Percentiles rank a stretch among this genome's conserved stretches.
Evolutionary conservation across 1,140 invertebrate species (phyloP).

Genomic region (Caenorhabditis briggsae): DNA sequence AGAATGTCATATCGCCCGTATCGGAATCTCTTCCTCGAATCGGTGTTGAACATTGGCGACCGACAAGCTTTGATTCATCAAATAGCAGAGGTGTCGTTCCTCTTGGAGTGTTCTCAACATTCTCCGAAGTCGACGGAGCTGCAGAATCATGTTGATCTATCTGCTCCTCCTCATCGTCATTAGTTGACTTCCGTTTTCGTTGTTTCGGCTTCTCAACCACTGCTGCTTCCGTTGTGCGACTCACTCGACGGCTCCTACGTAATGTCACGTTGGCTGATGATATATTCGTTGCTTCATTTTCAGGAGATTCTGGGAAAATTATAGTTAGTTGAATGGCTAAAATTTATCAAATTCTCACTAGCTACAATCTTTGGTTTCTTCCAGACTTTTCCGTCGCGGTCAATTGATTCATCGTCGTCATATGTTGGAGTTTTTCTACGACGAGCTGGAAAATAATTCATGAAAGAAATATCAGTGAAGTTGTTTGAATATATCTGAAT

Average conservation of each 20-base stretch:
- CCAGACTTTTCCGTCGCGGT: slow-evolving; percentile 4
- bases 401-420: background rate
- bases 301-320: slow-evolving; percentile 16
- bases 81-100: background rate
- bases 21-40: background rate
- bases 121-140: background rate
- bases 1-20: background rate
- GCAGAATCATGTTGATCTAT: background rate
- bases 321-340: background rate
- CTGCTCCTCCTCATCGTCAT: background rate
- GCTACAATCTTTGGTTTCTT: slow-evolving; percentile 18
- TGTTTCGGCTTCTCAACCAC: background rate
- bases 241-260: background rate
- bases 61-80: slow-evolving; percentile 12
- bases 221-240: background rate
- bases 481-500: background rate
- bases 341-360: background rate
- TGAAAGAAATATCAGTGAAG: background rate
- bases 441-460: background rate
- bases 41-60: background rate
- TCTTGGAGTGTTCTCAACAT: background rate
- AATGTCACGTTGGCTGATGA: slow-evolving; percentile 1
- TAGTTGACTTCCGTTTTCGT: slow-evolving; percentile 8
- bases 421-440: slow-evolving; percentile 28
- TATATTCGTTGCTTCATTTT: background rate